These are phyloP conservation scores for Eueides isabella DNA, from an alignment of 1,140 invertebrate species.

Conservation along the genomic window DNA sequence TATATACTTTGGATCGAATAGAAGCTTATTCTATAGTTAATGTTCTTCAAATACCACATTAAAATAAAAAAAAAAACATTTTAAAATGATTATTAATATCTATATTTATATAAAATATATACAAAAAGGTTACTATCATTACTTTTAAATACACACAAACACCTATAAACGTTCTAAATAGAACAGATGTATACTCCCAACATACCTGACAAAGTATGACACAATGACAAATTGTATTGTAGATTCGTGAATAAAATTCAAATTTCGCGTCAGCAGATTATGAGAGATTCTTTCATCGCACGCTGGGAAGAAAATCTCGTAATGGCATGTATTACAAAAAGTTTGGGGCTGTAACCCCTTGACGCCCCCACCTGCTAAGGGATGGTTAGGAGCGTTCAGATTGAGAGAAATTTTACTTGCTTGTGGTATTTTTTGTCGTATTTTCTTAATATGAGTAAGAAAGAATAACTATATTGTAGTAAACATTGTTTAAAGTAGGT, in stretches of 20 bases:
- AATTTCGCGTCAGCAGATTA: conserved; percentile 53
- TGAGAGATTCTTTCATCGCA: conserved; percentile 50
- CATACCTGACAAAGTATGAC: conserved; percentile 35
- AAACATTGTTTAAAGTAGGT: too few species aligned
- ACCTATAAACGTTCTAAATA: not conserved
- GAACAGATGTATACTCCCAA: not conserved
- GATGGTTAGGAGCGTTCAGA: conserved; percentile 33
- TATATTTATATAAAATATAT: not conserved
- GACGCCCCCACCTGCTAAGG: conserved; percentile 44
- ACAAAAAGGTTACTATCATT: not conserved
- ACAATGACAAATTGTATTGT: conserved; percentile 54
- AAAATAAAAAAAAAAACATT: too few species aligned
- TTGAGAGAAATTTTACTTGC: not conserved
- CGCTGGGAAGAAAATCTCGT: conserved; percentile 50
- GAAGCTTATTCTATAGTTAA: too few species aligned
- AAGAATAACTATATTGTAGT: not conserved
- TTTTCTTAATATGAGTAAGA: not conserved
- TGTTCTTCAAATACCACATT: too few species aligned
- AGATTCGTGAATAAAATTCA: conserved; percentile 48
- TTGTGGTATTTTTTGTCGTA: not conserved
- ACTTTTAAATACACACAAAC: not conserved
- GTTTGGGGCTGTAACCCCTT: conserved; percentile 55
- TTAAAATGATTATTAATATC: too few species aligned
- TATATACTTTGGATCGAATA: too few species aligned
- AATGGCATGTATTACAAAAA: conserved; percentile 55